Conservation (phyloP, 1,140 invertebrate genomes). For the Coboldia fuscipes region DNA sequence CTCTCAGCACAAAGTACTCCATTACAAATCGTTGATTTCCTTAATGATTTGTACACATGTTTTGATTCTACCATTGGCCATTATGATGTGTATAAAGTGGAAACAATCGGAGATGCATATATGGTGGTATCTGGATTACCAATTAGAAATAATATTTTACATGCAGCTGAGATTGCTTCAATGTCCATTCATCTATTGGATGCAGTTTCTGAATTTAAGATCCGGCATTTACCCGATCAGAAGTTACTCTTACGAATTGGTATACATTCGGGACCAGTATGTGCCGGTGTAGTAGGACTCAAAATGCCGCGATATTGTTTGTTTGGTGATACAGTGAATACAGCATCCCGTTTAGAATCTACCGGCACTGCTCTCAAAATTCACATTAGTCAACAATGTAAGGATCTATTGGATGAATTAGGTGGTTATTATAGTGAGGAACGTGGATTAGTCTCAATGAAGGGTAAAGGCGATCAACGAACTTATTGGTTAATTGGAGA, state of each 20-base stretch:
- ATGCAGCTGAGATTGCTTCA: slow-evolving; percentile 80
- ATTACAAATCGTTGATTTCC: slow-evolving; percentile 72
- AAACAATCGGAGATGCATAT: slow-evolving; percentile 80
- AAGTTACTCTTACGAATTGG: slow-evolving; percentile 73
- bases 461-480: slow-evolving; percentile 64
- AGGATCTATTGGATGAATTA: slow-evolving; percentile 44
- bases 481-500: slow-evolving; percentile 77
- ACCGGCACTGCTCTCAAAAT: slow-evolving; percentile 70
- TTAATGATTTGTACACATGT: slow-evolving; percentile 83
- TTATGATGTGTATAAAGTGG: slow-evolving; percentile 86
- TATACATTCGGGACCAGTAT: slow-evolving; percentile 63
- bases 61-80: slow-evolving; percentile 80
- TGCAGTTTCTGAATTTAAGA: slow-evolving; percentile 65
- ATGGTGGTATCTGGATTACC: slow-evolving; percentile 81
- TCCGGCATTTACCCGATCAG: slow-evolving; percentile 67
- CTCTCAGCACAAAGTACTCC: slow-evolving; percentile 79
- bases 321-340: slow-evolving; percentile 88
- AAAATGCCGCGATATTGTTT: slow-evolving; percentile 93
- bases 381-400: slow-evolving; percentile 60
- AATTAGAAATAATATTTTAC: slow-evolving; percentile 49
- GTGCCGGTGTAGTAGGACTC: slow-evolving; percentile 63
- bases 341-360: slow-evolving; percentile 84
- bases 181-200: slow-evolving; percentile 75
- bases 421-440: slow-evolving; percentile 55
- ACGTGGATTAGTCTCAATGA: slow-evolving; percentile 61